Evolutionary conservation across 2,113 vertebrate species (phyloP).

Genomic region (Carollia perspicillata): DNA sequence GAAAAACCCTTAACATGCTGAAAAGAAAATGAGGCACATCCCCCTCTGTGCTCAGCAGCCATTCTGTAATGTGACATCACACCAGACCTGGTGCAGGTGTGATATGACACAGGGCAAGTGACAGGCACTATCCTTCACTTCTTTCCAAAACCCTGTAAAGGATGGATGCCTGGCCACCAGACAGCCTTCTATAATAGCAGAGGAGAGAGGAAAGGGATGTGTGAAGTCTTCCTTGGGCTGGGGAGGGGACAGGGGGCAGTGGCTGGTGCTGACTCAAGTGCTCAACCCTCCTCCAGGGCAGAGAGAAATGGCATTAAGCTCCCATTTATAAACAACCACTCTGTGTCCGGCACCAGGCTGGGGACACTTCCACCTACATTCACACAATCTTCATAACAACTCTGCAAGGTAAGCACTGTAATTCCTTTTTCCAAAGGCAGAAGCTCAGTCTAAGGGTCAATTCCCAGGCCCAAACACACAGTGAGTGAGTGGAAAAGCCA

Average conservation of each 20-base stretch:
- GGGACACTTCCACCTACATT: neutral
- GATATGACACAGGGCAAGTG: neutral
- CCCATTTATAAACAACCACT: neutral
- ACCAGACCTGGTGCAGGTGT: neutral
- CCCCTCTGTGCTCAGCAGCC: neutral
- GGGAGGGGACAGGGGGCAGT: too few species aligned
- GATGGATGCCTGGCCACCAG: neutral
- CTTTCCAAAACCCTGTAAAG: neutral
- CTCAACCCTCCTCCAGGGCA: neutral
- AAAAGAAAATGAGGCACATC: neutral
- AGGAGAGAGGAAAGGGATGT: too few species aligned
- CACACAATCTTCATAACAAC: neutral
- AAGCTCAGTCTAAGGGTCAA: neutral
- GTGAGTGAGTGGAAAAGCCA: neutral
- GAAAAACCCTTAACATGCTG: neutral
- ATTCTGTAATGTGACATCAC: neutral
- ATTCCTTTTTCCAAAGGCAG: neutral
- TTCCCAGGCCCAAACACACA: neutral
- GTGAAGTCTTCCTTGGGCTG: neutral
- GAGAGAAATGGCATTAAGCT: neutral
- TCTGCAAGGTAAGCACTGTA: neutral
- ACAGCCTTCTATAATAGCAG: neutral
- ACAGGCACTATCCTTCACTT: neutral
- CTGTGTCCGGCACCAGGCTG: neutral
- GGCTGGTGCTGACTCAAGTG: neutral